Evolutionary conservation across 2,797 vertebrate species (phyloP).

Genomic region (Ficedula albicollis): DNA sequence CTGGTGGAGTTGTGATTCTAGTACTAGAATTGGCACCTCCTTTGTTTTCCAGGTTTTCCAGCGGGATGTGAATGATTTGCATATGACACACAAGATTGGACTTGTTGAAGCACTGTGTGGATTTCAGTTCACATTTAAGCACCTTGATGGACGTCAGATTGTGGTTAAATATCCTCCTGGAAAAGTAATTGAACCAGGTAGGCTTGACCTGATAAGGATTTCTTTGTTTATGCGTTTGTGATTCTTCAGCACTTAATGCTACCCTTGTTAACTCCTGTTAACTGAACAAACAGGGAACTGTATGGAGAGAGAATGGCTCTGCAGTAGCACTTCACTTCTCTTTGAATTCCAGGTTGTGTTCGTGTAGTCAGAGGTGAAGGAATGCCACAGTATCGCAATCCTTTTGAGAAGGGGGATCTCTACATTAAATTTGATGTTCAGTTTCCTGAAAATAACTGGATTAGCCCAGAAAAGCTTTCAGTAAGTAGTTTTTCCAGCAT

Average conservation of each 20-base stretch:
- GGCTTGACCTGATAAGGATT: background rate
- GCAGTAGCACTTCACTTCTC: background rate
- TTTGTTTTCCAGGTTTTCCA: slow-evolving; percentile 83
- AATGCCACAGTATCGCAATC: slow-evolving; percentile 98
- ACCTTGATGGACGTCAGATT: slow-evolving; percentile 94
- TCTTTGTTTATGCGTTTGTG: background rate
- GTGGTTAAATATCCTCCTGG: slow-evolving; percentile 95
- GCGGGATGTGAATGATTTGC: slow-evolving; percentile 92
- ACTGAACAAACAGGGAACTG: background rate
- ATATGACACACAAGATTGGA: slow-evolving; percentile 95
- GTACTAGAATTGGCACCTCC: background rate
- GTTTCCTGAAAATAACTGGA: slow-evolving; percentile 98
- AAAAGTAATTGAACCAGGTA: slow-evolving; percentile 98
- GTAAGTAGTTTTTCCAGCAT: slow-evolving; percentile 76
- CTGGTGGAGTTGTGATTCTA: background rate
- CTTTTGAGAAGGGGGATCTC: slow-evolving; percentile 96
- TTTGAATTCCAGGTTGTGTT: slow-evolving; percentile 82
- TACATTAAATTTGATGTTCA: slow-evolving; percentile 97
- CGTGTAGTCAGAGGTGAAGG: slow-evolving; percentile 94
- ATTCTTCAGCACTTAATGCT: background rate
- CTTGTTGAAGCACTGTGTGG: slow-evolving; percentile 97
- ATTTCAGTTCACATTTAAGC: slow-evolving; percentile 96
- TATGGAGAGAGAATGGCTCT: background rate
- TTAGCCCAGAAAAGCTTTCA: slow-evolving; percentile 92
- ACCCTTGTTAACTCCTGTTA: background rate